Evolutionary conservation across 2,797 vertebrate species (phyloP).

Genomic region (Pelodytes ibericus): DNA sequence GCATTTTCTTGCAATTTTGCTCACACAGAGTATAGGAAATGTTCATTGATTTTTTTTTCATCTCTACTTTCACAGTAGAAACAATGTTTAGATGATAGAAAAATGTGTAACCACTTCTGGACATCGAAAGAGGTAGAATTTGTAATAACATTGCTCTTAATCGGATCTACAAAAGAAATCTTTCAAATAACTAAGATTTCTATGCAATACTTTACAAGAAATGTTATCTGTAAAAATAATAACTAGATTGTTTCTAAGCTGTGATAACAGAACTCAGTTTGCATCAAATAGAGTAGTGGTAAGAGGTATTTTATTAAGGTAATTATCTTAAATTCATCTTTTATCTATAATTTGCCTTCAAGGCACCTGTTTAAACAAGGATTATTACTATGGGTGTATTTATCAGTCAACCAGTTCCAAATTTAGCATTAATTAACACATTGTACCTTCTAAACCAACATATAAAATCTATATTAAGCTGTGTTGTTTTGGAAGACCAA

Average conservation of each 20-base stretch:
- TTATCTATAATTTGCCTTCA: too few relatives aligned
- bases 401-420: too few relatives aligned
- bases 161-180: not conserved
- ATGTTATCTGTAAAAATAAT: not conserved
- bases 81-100: not conserved
- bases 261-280: not conserved
- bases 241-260: not conserved
- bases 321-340: not conserved
- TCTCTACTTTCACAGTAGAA: conserved; percentile 30
- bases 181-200: not conserved
- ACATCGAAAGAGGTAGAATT: not conserved
- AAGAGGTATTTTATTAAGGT: not conserved
- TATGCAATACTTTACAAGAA: not conserved
- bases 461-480: too few relatives aligned
- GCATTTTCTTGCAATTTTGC: too few relatives aligned
- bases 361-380: too few relatives aligned
- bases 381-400: too few relatives aligned
- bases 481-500: too few relatives aligned
- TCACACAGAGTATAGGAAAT: too few relatives aligned
- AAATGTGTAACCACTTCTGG: too few relatives aligned
- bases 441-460: too few relatives aligned
- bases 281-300: not conserved
- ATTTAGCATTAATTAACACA: too few relatives aligned
- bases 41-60: conserved; percentile 37
- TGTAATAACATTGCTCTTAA: not conserved